These are phyloP conservation scores for Drosophila pachea DNA, from an alignment of 1,140 invertebrate genomes.

Conservation along the genomic window DNA sequence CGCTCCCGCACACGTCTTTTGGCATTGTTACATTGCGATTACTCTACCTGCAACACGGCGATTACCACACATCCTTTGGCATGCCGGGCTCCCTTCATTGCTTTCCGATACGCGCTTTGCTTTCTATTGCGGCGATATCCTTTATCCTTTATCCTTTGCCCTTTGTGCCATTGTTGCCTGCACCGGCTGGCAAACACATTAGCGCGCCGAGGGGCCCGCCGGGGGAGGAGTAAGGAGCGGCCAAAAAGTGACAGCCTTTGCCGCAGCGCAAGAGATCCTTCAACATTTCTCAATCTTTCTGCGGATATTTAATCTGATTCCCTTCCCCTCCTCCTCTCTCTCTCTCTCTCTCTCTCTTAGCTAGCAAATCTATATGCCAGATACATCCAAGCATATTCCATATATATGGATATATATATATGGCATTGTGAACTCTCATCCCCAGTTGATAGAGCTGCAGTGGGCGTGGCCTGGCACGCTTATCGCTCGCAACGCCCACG, in stretches of 20 bases:
- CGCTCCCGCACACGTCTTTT: constrained; percentile 6
- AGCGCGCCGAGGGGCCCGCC: constrained; percentile 11
- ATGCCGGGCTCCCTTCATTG: constrained; percentile 34
- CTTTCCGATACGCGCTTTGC: constrained; percentile 52
- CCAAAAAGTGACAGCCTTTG: constrained; percentile 32
- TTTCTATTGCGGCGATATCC: constrained; percentile 51
- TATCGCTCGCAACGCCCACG: constrained; percentile 59
- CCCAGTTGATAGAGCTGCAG: constrained; percentile 22
- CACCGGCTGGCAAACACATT: constrained; percentile 55
- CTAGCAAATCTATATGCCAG: no score
- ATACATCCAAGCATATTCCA: no score
- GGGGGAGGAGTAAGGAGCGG: neutral
- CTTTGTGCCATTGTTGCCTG: constrained; percentile 52
- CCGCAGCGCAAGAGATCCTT: constrained; percentile 23
- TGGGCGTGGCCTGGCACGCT: constrained; percentile 28
- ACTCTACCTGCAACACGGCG: constrained; percentile 54
- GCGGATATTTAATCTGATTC: constrained; percentile 12
- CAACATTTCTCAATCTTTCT: constrained; percentile 27
- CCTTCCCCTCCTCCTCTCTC: neutral
- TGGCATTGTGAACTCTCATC: neutral
- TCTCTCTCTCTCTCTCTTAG: neutral
- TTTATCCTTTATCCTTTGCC: constrained; percentile 20
- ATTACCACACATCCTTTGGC: constrained; percentile 49
- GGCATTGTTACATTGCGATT: constrained; percentile 54
- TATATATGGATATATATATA: no score